Evolutionary conservation across 1,140 invertebrate species (phyloP), one percentile per base, ranked within the genome.

Genomic region (Penaeus vannamei): DNA sequence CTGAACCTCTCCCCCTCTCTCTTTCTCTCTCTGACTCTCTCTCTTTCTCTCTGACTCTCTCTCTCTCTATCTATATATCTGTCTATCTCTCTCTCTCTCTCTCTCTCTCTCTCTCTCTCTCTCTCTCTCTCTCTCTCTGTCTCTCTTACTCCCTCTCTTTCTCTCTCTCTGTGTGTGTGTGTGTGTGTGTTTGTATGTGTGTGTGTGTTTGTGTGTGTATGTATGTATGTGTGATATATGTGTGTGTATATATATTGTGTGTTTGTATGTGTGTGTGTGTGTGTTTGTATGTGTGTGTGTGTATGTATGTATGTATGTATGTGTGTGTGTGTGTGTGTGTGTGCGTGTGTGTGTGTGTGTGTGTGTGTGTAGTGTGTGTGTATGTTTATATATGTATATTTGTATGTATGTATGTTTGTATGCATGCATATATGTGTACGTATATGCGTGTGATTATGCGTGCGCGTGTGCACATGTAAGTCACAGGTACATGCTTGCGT

Each of bases 201-300:
- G 8, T 29, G 64, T 53, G 59, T 86, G 69, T 61, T 42, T 79
- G 46, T 76, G 29, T 76, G n/a, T 86, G 26, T 22, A n/a, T 53
- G 62, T 83, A 61, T 82, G 79, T 87, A 53, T 87, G 36, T 81
- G 36, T 87, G 85, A 46, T 29, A 66, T 69, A 32, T 82, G 32
- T 66, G 36, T 60, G 77, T 14, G 42, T 72, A 5, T 64, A 53
- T 46, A 53, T n/a, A n/a, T n/a, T 69, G 26, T 46, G 46, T 20
- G 83, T 64, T 17, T 64, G 7, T 76, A 5, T 7, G 76, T 77
- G 69, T 29, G 42, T 87, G 72, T 80, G 29, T 61, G 64, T 61
- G 64, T 5, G 1, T 2, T 36, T 36, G 5, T 36, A 5, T 36
- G 5, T 36, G 36, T 36, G 8, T 29, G 64, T 53, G 59, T 86